Conservation (phyloP, 2,888 invertebrate species). For the Nymphalis polychloros region DNA sequence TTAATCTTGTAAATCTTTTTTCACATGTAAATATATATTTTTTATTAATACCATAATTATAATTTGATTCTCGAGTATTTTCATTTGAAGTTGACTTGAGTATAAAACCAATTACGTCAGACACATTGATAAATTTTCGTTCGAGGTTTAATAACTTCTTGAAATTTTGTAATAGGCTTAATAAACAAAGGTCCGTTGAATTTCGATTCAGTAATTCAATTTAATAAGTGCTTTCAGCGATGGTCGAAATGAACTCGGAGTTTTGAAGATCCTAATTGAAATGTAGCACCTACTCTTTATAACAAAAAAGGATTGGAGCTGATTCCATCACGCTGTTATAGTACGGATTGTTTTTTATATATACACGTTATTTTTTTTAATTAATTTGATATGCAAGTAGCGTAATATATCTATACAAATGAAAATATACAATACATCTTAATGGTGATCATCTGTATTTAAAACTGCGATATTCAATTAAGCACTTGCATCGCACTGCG, state of each 20-base stretch:
- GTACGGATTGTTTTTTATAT: no score
- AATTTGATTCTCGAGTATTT: background rate
- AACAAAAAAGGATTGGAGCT: background rate
- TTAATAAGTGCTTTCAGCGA: background rate
- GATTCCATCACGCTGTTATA: no score
- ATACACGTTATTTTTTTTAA: no score
- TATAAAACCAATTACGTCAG: constrained; percentile 22
- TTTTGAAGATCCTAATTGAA: background rate
- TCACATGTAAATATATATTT: no score
- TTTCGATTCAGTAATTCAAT: constrained; percentile 3
- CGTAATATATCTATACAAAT: no score
- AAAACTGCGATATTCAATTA: no score
- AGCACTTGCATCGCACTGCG: no score
- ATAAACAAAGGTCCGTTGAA: background rate
- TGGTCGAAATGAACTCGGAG: background rate
- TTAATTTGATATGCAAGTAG: no score
- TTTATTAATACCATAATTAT: no score
- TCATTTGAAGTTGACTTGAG: constrained; percentile 6
- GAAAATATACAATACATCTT: no score
- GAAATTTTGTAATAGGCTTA: constrained; percentile 8
- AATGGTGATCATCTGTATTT: no score
- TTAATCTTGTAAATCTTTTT: no score
- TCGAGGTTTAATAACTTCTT: constrained; percentile 16
- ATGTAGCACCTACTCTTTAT: background rate
- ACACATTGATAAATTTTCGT: constrained; percentile 22